These are phyloP conservation scores for Ctenoplectra terminalis DNA, from an alignment of 1,140 invertebrate species.

Conservation along the genomic window DNA sequence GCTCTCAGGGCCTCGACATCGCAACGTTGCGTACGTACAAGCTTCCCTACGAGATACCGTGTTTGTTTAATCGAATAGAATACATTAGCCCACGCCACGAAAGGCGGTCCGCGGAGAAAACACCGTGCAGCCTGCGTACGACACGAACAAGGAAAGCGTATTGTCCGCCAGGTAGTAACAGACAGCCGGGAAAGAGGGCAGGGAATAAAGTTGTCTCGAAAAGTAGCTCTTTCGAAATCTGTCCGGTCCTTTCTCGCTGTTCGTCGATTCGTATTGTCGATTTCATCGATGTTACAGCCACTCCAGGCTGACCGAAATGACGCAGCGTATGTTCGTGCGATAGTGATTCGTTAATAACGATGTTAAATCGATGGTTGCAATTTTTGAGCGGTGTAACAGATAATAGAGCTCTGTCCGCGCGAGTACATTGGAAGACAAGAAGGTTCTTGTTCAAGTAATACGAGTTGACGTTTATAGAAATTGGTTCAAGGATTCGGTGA, in stretches of 20 bases:
- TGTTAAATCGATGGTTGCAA: background rate
- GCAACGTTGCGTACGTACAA: slow-evolving; percentile 53
- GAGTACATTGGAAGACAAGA: background rate
- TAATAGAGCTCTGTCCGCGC: background rate
- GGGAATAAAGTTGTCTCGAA: slow-evolving; percentile 40
- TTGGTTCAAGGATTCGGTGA: background rate
- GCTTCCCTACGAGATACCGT: slow-evolving; percentile 65
- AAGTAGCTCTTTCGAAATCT: slow-evolving; percentile 43
- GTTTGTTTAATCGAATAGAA: slow-evolving; percentile 75
- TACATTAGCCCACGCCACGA: slow-evolving; percentile 72
- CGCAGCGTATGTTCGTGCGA: background rate
- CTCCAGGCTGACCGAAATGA: slow-evolving; percentile 15
- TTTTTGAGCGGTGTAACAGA: background rate
- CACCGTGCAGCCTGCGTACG: slow-evolving; percentile 35
- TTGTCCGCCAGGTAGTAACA: slow-evolving; percentile 38
- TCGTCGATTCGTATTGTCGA: slow-evolving; percentile 38
- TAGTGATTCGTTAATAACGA: background rate
- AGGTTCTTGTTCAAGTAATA: background rate
- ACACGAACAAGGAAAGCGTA: slow-evolving; percentile 50
- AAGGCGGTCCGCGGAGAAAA: slow-evolving; percentile 55
- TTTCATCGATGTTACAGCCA: background rate
- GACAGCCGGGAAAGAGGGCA: slow-evolving; percentile 31
- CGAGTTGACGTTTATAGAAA: background rate
- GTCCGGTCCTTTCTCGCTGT: slow-evolving; percentile 2
- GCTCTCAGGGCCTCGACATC: slow-evolving; percentile 32